Evolutionary conservation across 2,797 vertebrate species (phyloP).

Genomic region (Tragelaphus oryx): DNA sequence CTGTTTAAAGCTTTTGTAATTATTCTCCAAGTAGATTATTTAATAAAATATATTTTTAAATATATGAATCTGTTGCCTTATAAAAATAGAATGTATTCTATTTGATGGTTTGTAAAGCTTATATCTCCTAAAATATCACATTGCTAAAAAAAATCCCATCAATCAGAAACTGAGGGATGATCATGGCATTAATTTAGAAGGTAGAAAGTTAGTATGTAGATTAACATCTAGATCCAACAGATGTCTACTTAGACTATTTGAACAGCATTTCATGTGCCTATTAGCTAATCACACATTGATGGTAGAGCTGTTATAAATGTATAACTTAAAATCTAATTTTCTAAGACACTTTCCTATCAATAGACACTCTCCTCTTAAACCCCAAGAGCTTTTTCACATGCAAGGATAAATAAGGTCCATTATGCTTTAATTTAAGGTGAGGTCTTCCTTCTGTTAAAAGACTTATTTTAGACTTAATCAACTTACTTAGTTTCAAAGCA

Average conservation of each 20-base stretch:
- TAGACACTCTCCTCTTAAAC: not conserved
- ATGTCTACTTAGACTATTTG: not conserved
- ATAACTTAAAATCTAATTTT: slow-evolving; percentile 26
- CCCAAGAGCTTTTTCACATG: not conserved
- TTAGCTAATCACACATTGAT: not conserved
- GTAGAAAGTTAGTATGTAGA: not conserved
- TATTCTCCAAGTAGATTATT: slow-evolving; percentile 74
- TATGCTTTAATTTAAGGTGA: not conserved
- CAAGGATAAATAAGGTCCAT: not conserved
- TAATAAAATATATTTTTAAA: slow-evolving; percentile 80
- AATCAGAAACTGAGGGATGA: not conserved
- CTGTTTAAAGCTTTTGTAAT: slow-evolving; percentile 78
- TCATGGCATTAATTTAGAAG: slow-evolving; percentile 12
- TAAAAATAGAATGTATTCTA: slow-evolving; percentile 37
- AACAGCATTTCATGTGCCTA: not conserved
- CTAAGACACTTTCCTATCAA: not conserved
- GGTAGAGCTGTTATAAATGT: not conserved
- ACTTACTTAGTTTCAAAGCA: not conserved
- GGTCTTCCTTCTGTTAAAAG: not conserved
- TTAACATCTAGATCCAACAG: slow-evolving; percentile 7
- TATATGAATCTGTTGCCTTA: slow-evolving; percentile 40
- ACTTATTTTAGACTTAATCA: not conserved
- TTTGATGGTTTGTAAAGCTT: slow-evolving; percentile 5
- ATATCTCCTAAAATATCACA: not conserved
- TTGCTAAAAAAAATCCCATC: not conserved